Percentiles rank a stretch among this genome's conserved stretches.
Conservation (phyloP, 2,888 invertebrate species). For the Drosophila paracracens region DNA sequence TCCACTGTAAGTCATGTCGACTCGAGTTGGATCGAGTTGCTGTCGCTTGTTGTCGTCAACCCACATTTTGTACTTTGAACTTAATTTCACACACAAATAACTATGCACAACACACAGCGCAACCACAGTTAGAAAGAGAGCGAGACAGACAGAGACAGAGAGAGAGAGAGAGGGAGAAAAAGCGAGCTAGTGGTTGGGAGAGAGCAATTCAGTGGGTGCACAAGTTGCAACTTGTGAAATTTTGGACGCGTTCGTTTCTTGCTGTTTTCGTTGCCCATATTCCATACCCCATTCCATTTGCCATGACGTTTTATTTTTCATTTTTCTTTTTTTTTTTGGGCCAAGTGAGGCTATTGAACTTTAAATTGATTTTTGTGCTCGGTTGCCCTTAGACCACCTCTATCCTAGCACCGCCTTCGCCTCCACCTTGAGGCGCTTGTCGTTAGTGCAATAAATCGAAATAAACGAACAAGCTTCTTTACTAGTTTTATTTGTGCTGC, state of each 20-base stretch:
- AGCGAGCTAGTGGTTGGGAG: neutral
- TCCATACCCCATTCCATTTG: constrained; percentile 22
- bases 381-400: constrained; percentile 34
- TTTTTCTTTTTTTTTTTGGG: constrained; percentile 43
- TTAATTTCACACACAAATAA: constrained; percentile 68
- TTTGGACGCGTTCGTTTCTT: constrained; percentile 43
- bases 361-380: constrained; percentile 77
- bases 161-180: neutral
- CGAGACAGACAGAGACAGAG: neutral
- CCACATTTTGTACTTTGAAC: constrained; percentile 77
- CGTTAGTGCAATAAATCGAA: constrained; percentile 73
- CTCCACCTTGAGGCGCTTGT: constrained; percentile 29
- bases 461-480: constrained; percentile 47
- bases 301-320: constrained; percentile 7
- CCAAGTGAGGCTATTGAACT: constrained; percentile 75
- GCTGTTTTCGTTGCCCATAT: constrained; percentile 42
- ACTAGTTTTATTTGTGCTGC: constrained; percentile 30
- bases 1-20: constrained; percentile 13
- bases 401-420: neutral
- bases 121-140: constrained; percentile 4
- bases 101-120: constrained; percentile 27
- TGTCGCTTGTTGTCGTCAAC: constrained; percentile 54
- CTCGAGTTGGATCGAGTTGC: constrained; percentile 10
- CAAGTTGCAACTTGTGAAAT: constrained; percentile 65
- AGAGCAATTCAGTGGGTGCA: constrained; percentile 39